Percentiles rank a stretch among this genome's conserved stretches.
phyloP scores from a whole-genome alignment of 2,888 invertebrate species.

The Ryuthela nishihirai region DNA sequence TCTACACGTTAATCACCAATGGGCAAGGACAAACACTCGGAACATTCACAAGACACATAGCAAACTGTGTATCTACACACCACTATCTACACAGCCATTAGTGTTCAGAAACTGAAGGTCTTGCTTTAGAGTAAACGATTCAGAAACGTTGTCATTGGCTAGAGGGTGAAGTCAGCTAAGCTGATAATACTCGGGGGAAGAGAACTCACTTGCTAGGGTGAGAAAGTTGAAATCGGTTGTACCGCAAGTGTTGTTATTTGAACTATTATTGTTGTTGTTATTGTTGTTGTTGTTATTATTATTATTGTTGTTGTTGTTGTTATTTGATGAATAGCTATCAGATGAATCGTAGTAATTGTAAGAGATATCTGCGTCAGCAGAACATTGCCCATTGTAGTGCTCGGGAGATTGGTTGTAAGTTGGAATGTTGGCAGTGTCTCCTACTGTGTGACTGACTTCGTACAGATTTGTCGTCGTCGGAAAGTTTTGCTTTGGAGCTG shows the following conservation, averaged over 20 bases:
- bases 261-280: not conserved
- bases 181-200: conserved; percentile 82
- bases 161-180: conserved; percentile 58
- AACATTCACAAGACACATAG: too few species aligned
- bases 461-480: conserved; percentile 30
- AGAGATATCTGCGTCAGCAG: conserved; percentile 28
- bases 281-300: conserved; percentile 47
- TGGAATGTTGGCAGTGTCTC: conserved; percentile 39
- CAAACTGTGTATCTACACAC: conserved; percentile 30
- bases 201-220: conserved; percentile 86
- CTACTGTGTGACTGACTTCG: conserved; percentile 31
- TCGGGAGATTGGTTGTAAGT: conserved; percentile 28
- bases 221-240: conserved; percentile 78
- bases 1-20: too few species aligned
- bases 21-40: too few species aligned
- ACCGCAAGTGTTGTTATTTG: conserved; percentile 25
- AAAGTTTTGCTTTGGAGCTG: conserved; percentile 39
- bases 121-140: too few species aligned
- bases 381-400: conserved; percentile 36
- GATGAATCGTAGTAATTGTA: conserved; percentile 37
- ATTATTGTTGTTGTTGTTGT: conserved; percentile 22
- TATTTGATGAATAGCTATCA: conserved; percentile 33
- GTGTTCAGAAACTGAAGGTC: conserved; percentile 20
- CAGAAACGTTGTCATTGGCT: too few species aligned
- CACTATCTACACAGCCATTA: conserved; percentile 31